Evolutionary conservation across 2,888 invertebrate species (phyloP), one percentile per base, ranked within the genome.

Genomic region (Clunio marinus): DNA sequence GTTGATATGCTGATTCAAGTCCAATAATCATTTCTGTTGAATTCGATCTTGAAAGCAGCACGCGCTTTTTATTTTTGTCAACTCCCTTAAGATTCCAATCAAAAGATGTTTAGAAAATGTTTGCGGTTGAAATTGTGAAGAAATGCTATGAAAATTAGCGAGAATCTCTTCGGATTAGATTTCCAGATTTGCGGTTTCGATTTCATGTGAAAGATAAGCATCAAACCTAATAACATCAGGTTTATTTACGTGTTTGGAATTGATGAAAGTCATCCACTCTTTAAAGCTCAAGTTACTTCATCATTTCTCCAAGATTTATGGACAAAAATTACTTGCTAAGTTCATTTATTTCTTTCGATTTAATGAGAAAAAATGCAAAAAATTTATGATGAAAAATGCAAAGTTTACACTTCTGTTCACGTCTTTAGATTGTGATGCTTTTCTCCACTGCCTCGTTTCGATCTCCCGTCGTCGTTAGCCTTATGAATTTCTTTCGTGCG

Each of bases 401-500:
- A 24, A 63, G 45, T 63, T 63, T 63, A 63, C 63, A 63, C 63
- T 63, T 63, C 57, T 57, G 27, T 27, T 51, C 51, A 22, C n/a
- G 22, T 7, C 32, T 32, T 32, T 32, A 32, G 10, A 32, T n/a
- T 41, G 41, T 13, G 41, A 51, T 41, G 51, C 51, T 22, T 22
- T 51, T n/a, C 25, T 32, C 4, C 32, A 32, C 32, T 57, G 27
- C 51, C 7, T 51, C 51, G 51, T 51, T 51, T 2, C 51, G 51
- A 51, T 51, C 51, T 51, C 51, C 51, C 51, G 51, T 51, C 22
- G 51, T 57, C 45, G 57, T 27, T 45, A 7, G 27, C 57, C 13
- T 57, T 17, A 8, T 20, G 22, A 22, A 22, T 51, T n/a, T n/a
- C 51, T 51, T 51, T 51, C 51, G 17, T 22, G 51, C 10, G 41